phyloP scores from a whole-genome alignment of 2,797 vertebrate species.

The Characodon lateralis region DNA sequence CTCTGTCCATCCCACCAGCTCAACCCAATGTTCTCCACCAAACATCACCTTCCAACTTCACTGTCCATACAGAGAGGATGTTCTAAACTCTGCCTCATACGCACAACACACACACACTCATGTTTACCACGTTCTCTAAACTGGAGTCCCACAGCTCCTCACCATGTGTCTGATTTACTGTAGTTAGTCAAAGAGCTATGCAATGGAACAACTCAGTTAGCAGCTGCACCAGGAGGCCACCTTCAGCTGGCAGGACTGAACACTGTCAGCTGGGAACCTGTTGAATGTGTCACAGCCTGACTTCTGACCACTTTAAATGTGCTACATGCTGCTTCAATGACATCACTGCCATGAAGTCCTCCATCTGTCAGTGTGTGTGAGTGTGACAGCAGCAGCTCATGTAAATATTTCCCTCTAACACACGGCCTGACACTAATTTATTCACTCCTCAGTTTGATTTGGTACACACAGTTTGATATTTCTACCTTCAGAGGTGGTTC shows the following conservation, averaged over 20 bases:
- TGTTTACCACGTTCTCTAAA: conserved; percentile 62
- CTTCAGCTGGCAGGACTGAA: conserved; percentile 43
- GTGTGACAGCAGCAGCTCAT: conserved; percentile 60
- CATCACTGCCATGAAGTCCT: conserved; percentile 64
- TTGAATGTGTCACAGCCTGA: conserved; percentile 84
- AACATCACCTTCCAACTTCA: conserved; percentile 12
- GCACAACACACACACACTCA: conserved; percentile 44
- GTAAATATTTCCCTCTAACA: conserved; percentile 80
- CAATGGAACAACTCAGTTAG: conserved; percentile 59
- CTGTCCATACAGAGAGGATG: conserved; percentile 10
- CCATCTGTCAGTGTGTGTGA: conserved; percentile 33
- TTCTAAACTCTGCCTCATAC: conserved; percentile 32
- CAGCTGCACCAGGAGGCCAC: conserved; percentile 39
- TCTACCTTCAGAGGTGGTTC: conserved; percentile 60
- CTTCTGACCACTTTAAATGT: conserved; percentile 74
- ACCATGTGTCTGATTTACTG: conserved; percentile 46
- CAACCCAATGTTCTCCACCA: conserved; percentile 45
- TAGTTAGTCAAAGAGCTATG: conserved; percentile 75
- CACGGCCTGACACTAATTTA: conserved; percentile 93
- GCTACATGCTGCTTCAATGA: conserved; percentile 78
- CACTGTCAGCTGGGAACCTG: conserved; percentile 68
- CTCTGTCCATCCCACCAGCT: conserved; percentile 25
- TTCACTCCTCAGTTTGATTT: conserved; percentile 80
- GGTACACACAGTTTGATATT: conserved; percentile 69
- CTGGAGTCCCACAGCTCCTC: conserved; percentile 38